Evolutionary conservation across 2,797 vertebrate genomes (phyloP).

Genomic region (Margarornis squamiger): DNA sequence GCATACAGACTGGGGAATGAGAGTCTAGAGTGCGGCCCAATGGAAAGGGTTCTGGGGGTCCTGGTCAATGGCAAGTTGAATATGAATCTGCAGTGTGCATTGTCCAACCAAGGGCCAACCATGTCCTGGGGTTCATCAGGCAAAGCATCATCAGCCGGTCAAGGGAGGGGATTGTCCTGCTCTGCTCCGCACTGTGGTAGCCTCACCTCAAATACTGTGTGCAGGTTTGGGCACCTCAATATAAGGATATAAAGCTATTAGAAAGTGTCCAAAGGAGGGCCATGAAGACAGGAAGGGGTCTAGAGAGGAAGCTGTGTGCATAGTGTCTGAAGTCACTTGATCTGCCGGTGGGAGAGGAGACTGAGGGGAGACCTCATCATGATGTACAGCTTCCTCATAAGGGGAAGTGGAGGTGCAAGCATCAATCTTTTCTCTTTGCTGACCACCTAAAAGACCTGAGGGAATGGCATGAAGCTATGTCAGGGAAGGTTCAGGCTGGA

Average conservation of each 20-base stretch:
- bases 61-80: not conserved
- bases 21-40: not conserved
- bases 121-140: too few relatives aligned
- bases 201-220: not conserved
- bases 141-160: accelerated
- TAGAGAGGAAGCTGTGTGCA: accelerated
- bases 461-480: not conserved
- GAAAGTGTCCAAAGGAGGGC: not conserved
- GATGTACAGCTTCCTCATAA: not conserved
- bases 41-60: not conserved
- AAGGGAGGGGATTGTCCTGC: accelerated
- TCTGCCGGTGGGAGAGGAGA: not conserved
- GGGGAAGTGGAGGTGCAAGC: not conserved
- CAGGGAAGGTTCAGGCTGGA: not conserved
- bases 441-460: not conserved
- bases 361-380: not conserved
- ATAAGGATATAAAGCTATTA: not conserved
- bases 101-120: not conserved
- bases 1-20: too few relatives aligned
- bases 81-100: too few relatives aligned
- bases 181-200: accelerated
- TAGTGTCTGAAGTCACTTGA: not conserved
- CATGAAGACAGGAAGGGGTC: not conserved
- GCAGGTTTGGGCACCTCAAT: not conserved
- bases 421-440: not conserved